Base-by-base conservation (phyloP, 2,888 invertebrate species). In the Chromoteleia sp. region DNA sequence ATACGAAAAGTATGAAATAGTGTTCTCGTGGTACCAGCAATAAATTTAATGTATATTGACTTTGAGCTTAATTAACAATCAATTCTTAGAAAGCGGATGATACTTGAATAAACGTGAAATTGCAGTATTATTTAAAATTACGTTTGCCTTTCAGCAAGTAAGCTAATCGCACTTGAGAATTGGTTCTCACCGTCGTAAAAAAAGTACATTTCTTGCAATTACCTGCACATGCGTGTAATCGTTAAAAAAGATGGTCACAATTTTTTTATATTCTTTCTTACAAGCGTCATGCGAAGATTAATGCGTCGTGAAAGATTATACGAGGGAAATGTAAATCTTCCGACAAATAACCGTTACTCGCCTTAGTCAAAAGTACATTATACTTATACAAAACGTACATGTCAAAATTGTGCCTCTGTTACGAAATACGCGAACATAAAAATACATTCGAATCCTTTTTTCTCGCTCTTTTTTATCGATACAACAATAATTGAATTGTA, bases 321-420 rank as follows among this genome's bases (percentile, higher is more conserved):
- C 70, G 36, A 59, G 19, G 58, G 45, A 70, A 70, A 58, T 70
- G 70, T 70, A 58, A 70, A 70, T 70, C 70, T 70, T 59, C 36
- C 70, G 25, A 43, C 41, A 25, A 70, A 59, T 58, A 56, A 70
- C 70, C 58, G 70, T 70, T 70, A 70, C 12, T 50, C 25, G 25
- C 45, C 36, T 48, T 50, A 54, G 70, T 70, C 70, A 70, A 70
- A 58, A 21, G 33, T 29, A 43, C 36, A 30, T 12, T 59, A 59
- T 19, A 43, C 14, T 17, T 17, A 54, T 29, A 21, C 41, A 54
- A 54, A 17, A 8, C 33, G 10, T 17, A 10, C 33, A 21, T 33
- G 54, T 33, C 54, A 54, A 54, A 54, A 54, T 33, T 54, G 15
- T 25, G 25, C 7, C 15, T 52, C 45, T 50, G 7, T 50, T 50